A percentile compares a stretch with the other conserved stretches of the same genome.
These are phyloP conservation scores for Struthio camelus DNA, from an alignment of 2,113 vertebrate species.

Conservation along the genomic window DNA sequence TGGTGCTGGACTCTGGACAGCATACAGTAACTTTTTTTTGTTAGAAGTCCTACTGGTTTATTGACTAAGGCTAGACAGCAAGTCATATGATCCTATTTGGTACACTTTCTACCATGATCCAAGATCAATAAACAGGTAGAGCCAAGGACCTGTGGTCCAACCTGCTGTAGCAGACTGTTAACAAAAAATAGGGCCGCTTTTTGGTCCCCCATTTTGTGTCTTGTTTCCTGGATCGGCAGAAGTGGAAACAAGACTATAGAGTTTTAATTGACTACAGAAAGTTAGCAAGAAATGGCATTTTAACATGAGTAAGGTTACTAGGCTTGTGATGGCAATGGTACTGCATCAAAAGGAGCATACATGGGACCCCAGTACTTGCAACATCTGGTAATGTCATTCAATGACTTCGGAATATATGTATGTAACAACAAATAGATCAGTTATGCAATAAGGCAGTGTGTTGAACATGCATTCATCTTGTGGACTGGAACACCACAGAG, in stretches of 20 bases:
- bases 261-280: conserved; percentile 60
- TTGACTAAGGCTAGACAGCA: conserved; percentile 78
- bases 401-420: conserved; percentile 75
- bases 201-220: conserved; percentile 43
- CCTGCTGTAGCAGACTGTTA: conserved; percentile 55
- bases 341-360: conserved; percentile 73
- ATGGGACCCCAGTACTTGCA: conserved; percentile 56
- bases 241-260: conserved; percentile 63
- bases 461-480: conserved; percentile 87
- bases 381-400: conserved; percentile 73
- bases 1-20: conserved; percentile 68
- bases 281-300: conserved; percentile 60
- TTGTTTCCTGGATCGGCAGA: conserved; percentile 63
- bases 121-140: conserved; percentile 57
- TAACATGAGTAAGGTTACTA: conserved; percentile 67
- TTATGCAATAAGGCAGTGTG: conserved; percentile 92
- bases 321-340: conserved; percentile 60
- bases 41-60: conserved; percentile 73
- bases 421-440: conserved; percentile 92
- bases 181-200: conserved; percentile 53
- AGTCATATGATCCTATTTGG: conserved; percentile 72
- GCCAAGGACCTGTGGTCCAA: conserved; percentile 52
- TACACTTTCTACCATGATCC: conserved; percentile 67
- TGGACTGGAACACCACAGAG: conserved; percentile 80
- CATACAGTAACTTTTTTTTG: conserved; percentile 60